Conservation (phyloP, 2,888 invertebrate genomes). For the Crioceris asparagi region DNA sequence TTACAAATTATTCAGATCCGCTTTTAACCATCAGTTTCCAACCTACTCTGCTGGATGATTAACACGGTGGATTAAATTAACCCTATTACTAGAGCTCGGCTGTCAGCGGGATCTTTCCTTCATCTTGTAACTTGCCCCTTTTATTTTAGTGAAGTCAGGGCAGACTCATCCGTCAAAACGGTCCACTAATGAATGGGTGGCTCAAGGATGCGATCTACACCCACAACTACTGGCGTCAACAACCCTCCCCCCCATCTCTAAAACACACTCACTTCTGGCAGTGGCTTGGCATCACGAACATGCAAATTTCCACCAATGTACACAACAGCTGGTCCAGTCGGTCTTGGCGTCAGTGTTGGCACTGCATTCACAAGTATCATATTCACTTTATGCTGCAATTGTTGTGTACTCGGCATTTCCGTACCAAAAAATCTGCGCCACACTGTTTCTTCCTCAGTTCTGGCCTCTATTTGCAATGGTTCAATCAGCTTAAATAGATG, state of each 20-base stretch:
- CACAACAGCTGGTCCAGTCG: slow-evolving; percentile 27
- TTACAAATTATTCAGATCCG: too few relatives aligned
- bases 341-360: slow-evolving; percentile 23
- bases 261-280: slow-evolving; percentile 22
- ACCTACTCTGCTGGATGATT: too few relatives aligned
- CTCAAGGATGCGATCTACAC: too few relatives aligned
- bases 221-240: too few relatives aligned
- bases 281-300: slow-evolving; percentile 17
- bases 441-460: slow-evolving; percentile 15
- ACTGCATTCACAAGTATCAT: slow-evolving; percentile 28
- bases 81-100: neutral
- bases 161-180: too few relatives aligned
- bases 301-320: slow-evolving; percentile 27
- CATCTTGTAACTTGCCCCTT: too few relatives aligned
- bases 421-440: slow-evolving; percentile 27
- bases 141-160: too few relatives aligned
- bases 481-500: slow-evolving; percentile 6
- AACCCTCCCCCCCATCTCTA: too few relatives aligned
- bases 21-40: too few relatives aligned
- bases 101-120: neutral
- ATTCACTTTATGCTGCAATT: slow-evolving; percentile 26
- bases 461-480: slow-evolving; percentile 7
- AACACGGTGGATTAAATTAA: too few relatives aligned
- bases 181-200: too few relatives aligned
- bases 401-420: slow-evolving; percentile 21